phyloP scores from a whole-genome alignment of 2,797 vertebrate species.

The Tarsius wallacei region DNA sequence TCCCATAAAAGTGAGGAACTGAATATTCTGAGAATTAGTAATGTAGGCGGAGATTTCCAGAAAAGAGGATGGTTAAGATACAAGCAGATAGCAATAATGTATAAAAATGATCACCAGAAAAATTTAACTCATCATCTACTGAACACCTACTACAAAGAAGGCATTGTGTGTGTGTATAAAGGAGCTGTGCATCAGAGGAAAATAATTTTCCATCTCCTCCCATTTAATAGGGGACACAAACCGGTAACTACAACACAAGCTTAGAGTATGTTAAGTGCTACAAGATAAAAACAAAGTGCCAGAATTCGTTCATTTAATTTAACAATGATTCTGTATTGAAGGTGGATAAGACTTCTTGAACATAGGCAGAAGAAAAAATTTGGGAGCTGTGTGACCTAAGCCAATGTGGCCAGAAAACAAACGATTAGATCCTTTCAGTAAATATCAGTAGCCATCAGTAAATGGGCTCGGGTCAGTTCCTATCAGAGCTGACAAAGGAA shows the following conservation, averaged over 20 bases:
- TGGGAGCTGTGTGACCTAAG: conserved; percentile 8
- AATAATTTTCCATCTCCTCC: not conserved
- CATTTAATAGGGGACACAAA: conserved; percentile 17
- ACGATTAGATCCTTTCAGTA: not conserved
- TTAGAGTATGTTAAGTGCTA: not conserved
- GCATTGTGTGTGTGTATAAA: not conserved
- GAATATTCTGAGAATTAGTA: not conserved
- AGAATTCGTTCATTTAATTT: not conserved
- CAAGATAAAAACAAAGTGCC: conserved; percentile 7
- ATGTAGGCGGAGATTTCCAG: conserved; percentile 5
- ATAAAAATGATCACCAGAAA: conserved; percentile 16
- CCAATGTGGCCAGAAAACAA: not conserved
- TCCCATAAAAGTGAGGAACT: not conserved
- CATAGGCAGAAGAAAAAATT: not conserved
- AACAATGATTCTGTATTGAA: conserved; percentile 2
- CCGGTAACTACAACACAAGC: conserved; percentile 2
- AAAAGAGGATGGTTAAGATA: conserved; percentile 33
- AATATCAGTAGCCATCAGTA: conserved; percentile 30
- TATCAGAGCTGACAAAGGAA: not conserved
- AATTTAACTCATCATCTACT: not conserved
- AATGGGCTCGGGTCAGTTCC: not conserved
- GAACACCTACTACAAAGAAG: not conserved
- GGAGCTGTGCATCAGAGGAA: not conserved
- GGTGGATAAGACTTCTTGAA: not conserved
- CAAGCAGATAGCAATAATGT: not conserved